Base-by-base conservation (phyloP, 2,888 invertebrate species). In the Philopedon plagiatum region DNA sequence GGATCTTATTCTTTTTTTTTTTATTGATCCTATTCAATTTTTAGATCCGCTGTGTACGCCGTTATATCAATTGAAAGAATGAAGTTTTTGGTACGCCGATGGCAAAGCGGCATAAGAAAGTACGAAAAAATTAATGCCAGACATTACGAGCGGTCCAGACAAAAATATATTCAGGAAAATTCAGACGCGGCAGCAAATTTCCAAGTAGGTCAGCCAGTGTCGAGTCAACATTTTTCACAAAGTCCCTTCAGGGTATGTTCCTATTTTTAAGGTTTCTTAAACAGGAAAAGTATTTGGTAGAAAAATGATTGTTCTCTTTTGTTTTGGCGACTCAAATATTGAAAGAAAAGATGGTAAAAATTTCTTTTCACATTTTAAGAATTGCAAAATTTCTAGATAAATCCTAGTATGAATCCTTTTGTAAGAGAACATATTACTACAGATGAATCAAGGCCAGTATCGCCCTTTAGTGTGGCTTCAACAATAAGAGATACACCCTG, bases 31-130 rank as follows among this genome's bases (percentile, higher is more conserved):
- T n/a, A n/a, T n/a, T n/a, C n/a, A n/a, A 21, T 60, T 69, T 76
- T 8, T 58, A 91, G 90, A 79, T 86, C 88, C 74, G 88, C 86
- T 0, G 90, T 86, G 2, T 82, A 89, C 62, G 86, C 87, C 11
- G 83, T 92, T 3, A 87, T 92, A 39, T 89, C 91, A 41, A 86
- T 91, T 58, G 84, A 87, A 41, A 86, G 93, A 66, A 92, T 93
- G 90, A 90, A 90, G 78, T 92, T 87, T 83, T 85, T 92, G 75
- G 90, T 91, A 2, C 83, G 86, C 64, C 86, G 90, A 41, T 92
- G 92, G 92, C 88, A 88, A 73, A 88, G 87, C 2, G 91, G 90
- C 1, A 87, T 87, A 77, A 85, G 89, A 62, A 86, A 89, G 63
- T 88, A 88, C 4, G 87, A 88, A 49, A 87, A 88, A 69, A 80